Base-by-base conservation (phyloP, 2,888 invertebrate genomes). In the Lithophane leautieri region DNA sequence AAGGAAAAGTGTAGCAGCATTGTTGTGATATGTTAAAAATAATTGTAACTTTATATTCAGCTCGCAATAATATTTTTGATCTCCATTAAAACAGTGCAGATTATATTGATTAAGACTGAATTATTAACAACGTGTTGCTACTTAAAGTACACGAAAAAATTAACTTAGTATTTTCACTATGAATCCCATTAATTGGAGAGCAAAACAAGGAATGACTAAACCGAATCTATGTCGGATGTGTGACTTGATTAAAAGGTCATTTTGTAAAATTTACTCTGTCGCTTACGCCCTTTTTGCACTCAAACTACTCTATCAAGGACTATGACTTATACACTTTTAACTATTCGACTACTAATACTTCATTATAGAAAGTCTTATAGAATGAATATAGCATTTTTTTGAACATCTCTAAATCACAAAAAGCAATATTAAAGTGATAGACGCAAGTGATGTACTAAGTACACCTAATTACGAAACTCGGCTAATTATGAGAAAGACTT, bases 81-180 rank as follows among this genome's bases (percentile, higher is more conserved):
- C 22, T 16, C 9, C 25, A 44, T 44, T 25, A 34, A 52, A 58
- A 34, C 25, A 56, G 8, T 79, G 72, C 61, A 60, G 42, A 69
- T 22, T 22, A 42, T 25, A 65, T 73, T 61, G 16, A 78, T 58
- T 40, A 81, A 81, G 76, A 81, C 76, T 76, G 82, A 81, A 62
- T 54, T 22, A 60, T 47, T 60, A 47, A 34, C 25, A 58, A 58
- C 42, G 40, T 47, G n/a, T 40, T 63, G 40, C 28, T 44, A 63
- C 16, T 44, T n/a, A 50, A 19, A 44, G 62, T n/a, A 40, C 66
- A 62, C 22, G 22, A 61, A 73, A 60, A 54, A 60, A 28, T 7
- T 7, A 12, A 60, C 9, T 54, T 28, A 34, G 34, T 25, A 44
- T 25, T 25, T 40, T 75, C 34, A 16, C n/a, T 40, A 47, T 25